These are phyloP conservation scores for Gavia stellata DNA, from an alignment of 2,113 vertebrate species.

Conservation along the genomic window DNA sequence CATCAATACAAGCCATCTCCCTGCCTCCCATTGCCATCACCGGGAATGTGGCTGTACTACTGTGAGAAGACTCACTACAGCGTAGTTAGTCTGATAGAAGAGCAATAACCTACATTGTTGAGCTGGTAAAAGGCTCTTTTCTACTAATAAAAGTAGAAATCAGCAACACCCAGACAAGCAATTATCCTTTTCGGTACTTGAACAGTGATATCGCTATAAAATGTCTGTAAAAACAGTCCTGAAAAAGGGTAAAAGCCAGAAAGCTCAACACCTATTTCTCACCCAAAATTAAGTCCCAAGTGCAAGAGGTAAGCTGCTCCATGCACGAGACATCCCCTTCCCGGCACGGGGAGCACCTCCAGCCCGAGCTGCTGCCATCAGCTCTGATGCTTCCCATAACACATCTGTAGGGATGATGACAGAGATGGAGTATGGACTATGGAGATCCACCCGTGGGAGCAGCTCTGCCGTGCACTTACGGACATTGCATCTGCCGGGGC, in stretches of 20 bases:
- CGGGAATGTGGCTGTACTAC: rapidly evolving
- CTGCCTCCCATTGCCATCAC: neutral
- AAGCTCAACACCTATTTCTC: neutral
- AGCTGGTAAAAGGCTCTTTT: neutral
- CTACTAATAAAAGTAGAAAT: neutral
- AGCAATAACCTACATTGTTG: neutral
- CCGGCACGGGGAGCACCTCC: neutral
- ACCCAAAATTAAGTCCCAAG: neutral
- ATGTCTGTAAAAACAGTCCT: neutral
- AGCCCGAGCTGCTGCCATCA: neutral
- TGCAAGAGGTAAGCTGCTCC: neutral
- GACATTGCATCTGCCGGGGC: too few species aligned
- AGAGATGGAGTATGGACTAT: rapidly evolving
- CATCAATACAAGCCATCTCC: neutral
- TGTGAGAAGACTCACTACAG: neutral
- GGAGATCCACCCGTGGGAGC: neutral
- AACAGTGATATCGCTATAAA: neutral
- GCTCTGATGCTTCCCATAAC: neutral
- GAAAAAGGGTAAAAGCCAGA: neutral
- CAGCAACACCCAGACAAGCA: neutral
- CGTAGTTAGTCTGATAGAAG: neutral
- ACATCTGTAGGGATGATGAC: neutral
- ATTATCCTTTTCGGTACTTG: rapidly evolving
- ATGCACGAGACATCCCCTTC: neutral
- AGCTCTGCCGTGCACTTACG: neutral